phyloP scores from a whole-genome alignment of 2,113 vertebrate species.

The Pedionomus torquatus region DNA sequence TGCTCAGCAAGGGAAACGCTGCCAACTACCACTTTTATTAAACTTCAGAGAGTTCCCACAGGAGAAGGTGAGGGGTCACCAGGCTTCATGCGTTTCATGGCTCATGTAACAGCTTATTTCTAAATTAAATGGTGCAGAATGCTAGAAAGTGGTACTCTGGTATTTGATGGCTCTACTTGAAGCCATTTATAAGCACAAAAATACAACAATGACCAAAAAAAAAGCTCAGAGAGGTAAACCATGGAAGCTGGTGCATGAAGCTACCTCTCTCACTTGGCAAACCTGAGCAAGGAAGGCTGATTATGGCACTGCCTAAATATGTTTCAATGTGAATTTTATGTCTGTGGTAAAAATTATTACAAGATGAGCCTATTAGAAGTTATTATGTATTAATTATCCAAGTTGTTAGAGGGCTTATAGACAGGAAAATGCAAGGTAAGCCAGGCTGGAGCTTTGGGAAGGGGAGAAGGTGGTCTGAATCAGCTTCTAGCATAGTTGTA shows the following conservation, averaged over 20 bases:
- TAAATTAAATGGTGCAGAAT: neutral
- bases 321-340: neutral
- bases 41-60: slow-evolving; percentile 8
- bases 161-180: neutral
- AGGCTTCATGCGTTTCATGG: neutral
- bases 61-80: slow-evolving; percentile 28
- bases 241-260: neutral
- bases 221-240: neutral
- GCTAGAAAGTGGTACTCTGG: neutral
- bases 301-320: neutral
- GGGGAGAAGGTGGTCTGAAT: neutral
- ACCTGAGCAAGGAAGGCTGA: neutral
- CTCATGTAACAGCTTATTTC: slow-evolving; percentile 15
- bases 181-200: neutral
- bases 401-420: neutral
- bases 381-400: neutral
- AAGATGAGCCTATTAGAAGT: neutral
- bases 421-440: neutral
- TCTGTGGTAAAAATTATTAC: neutral
- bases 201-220: neutral
- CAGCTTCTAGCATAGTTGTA: neutral
- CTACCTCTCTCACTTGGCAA: neutral
- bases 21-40: slow-evolving; percentile 6
- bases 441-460: neutral
- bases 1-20: neutral